phyloP scores from a whole-genome alignment of 1,140 invertebrate species.

The Orussus abietinus region DNA sequence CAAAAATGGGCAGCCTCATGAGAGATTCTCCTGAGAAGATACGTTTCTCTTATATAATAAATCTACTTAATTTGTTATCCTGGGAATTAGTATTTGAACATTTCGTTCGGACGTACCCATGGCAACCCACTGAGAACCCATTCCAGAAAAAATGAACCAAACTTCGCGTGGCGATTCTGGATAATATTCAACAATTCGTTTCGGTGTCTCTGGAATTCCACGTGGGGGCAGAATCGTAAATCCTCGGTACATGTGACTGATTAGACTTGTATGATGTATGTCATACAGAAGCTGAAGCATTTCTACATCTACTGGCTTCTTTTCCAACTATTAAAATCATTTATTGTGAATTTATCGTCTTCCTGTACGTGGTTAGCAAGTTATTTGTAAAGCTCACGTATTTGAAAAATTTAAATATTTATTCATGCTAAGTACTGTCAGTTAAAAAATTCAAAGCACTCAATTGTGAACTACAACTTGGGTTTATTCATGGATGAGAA shows the following conservation, averaged over 20 bases:
- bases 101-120: constrained; percentile 52
- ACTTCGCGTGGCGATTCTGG: constrained; percentile 7
- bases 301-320: constrained; percentile 37
- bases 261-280: constrained; percentile 38
- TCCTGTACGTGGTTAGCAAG: too few relatives aligned
- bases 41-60: constrained; percentile 1
- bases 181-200: constrained; percentile 2
- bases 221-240: constrained; percentile 28
- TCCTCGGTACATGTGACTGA: constrained; percentile 52
- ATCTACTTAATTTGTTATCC: constrained; percentile 2
- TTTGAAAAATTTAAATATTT: too few relatives aligned
- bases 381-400: too few relatives aligned
- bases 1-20: constrained; percentile 66
- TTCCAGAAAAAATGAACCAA: constrained; percentile 68
- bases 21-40: constrained; percentile 58
- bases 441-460: too few relatives aligned
- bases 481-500: too few relatives aligned
- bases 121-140: constrained; percentile 68
- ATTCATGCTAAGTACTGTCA: too few relatives aligned
- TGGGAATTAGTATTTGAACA: constrained; percentile 5
- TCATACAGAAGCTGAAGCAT: constrained; percentile 51
- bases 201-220: constrained; percentile 5
- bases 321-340: too few relatives aligned
- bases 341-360: too few relatives aligned
- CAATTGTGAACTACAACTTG: too few relatives aligned